Evolutionary conservation across 2,113 vertebrate species (phyloP).

Genomic region (Apistogramma diplotaenia): DNA sequence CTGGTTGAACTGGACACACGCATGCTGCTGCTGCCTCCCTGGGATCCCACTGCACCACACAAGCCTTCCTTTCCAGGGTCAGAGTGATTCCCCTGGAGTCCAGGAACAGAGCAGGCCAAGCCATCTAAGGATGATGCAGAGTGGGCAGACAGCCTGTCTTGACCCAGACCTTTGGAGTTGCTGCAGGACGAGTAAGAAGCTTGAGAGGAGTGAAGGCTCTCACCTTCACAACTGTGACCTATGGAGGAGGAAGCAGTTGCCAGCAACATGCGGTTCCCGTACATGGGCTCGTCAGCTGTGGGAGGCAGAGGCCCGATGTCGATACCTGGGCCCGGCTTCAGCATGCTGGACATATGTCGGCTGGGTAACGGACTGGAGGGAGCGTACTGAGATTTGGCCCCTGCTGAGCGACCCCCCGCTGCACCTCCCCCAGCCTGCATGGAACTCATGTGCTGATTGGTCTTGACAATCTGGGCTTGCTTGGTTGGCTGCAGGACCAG

Average conservation of each 20-base stretch:
- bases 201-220: slow-evolving; percentile 54
- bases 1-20: slow-evolving; percentile 84
- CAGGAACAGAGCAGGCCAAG: slow-evolving; percentile 41
- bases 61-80: slow-evolving; percentile 56
- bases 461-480: slow-evolving; percentile 97
- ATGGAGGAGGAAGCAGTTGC: slow-evolving; percentile 44
- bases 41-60: slow-evolving; percentile 62
- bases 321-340: slow-evolving; percentile 76
- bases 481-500: slow-evolving; percentile 86
- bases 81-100: slow-evolving; percentile 13
- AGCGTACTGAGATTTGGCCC: slow-evolving; percentile 79
- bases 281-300: slow-evolving; percentile 54
- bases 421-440: slow-evolving; percentile 67
- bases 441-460: slow-evolving; percentile 88
- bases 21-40: slow-evolving; percentile 70
- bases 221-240: slow-evolving; percentile 63
- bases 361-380: slow-evolving; percentile 84
- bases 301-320: slow-evolving; percentile 73
- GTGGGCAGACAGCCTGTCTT: slow-evolving; percentile 75
- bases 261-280: slow-evolving; percentile 68
- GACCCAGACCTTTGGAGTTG: slow-evolving; percentile 69
- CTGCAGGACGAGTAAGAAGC: slow-evolving; percentile 57
- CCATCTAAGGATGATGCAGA: slow-evolving; percentile 71
- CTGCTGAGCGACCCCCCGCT: slow-evolving; percentile 23
- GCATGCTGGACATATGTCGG: slow-evolving; percentile 66